Evolutionary conservation across 2,113 vertebrate species (phyloP).

Genomic region (Microcebus griseorufus): DNA sequence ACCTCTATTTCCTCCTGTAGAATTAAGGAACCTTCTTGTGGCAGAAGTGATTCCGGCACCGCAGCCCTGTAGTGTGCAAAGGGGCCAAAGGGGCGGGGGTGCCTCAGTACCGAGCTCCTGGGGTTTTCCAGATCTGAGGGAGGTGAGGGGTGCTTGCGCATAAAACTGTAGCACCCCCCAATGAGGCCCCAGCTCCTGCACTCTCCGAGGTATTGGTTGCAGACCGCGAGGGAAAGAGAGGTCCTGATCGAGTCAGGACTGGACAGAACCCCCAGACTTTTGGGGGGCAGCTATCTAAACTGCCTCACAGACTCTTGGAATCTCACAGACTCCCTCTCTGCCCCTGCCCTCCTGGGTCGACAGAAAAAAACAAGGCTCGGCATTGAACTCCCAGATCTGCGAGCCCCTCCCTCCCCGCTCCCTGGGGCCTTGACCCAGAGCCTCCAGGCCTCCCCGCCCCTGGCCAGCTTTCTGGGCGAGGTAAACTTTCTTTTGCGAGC

Average conservation of each 20-base stretch:
- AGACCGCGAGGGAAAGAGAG: accelerated
- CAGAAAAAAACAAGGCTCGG: not conserved
- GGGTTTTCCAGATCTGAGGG: not conserved
- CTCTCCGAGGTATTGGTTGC: not conserved
- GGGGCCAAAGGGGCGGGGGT: accelerated
- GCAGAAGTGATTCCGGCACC: not conserved
- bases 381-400: not conserved
- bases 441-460: accelerated
- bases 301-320: too few species aligned
- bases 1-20: not conserved
- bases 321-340: too few species aligned
- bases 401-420: accelerated
- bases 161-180: not conserved
- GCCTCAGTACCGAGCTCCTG: not conserved
- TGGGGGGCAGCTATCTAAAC: not conserved
- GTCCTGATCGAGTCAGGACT: too few species aligned
- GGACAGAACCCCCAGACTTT: not conserved
- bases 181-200: not conserved
- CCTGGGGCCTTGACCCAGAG: too few species aligned
- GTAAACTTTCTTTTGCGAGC: not conserved
- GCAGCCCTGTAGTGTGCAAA: too few species aligned
- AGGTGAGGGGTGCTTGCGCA: not conserved
- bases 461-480: accelerated
- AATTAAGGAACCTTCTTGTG: not conserved
- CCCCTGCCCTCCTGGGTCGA: accelerated